Percentiles rank a stretch among this genome's conserved stretches.
Evolutionary conservation across 2,888 invertebrate genomes (phyloP).

Genomic region (Poecilus cupreus): DNA sequence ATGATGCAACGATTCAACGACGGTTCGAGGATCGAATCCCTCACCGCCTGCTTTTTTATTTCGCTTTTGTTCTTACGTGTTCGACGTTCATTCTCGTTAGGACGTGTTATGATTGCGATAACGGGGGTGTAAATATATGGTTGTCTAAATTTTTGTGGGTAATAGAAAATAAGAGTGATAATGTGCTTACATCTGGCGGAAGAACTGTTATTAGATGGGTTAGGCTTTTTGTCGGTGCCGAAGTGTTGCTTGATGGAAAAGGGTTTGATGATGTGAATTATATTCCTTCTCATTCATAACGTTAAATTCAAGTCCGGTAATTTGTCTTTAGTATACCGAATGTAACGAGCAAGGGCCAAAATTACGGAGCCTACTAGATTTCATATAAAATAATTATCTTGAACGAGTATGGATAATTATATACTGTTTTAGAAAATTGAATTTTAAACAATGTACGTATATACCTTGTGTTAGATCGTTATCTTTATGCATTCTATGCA

Average conservation of each 20-base stretch:
- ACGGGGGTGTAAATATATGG: constrained; percentile 45
- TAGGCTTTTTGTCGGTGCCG: background rate
- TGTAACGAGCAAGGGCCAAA: background rate
- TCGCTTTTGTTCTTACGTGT: constrained; percentile 11
- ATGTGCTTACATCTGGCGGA: background rate
- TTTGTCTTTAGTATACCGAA: background rate
- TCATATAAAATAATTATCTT: background rate
- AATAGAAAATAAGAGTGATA: constrained; percentile 47
- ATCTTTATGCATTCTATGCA: too few relatives aligned
- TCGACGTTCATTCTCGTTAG: constrained; percentile 20
- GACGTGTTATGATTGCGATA: constrained; percentile 14
- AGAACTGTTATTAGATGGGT: constrained; percentile 10
- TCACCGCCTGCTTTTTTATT: background rate
- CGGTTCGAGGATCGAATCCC: background rate
- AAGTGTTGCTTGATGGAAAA: background rate
- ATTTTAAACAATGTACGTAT: background rate
- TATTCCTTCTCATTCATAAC: background rate
- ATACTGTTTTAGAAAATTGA: background rate
- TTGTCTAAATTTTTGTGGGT: constrained; percentile 27
- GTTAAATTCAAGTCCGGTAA: background rate
- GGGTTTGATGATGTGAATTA: background rate
- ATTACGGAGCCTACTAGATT: background rate
- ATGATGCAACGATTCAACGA: background rate
- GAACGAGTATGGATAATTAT: background rate
- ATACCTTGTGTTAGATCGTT: too few relatives aligned